Conservation (phyloP, 2,113 vertebrate species). For the Arvicanthis niloticus region DNA sequence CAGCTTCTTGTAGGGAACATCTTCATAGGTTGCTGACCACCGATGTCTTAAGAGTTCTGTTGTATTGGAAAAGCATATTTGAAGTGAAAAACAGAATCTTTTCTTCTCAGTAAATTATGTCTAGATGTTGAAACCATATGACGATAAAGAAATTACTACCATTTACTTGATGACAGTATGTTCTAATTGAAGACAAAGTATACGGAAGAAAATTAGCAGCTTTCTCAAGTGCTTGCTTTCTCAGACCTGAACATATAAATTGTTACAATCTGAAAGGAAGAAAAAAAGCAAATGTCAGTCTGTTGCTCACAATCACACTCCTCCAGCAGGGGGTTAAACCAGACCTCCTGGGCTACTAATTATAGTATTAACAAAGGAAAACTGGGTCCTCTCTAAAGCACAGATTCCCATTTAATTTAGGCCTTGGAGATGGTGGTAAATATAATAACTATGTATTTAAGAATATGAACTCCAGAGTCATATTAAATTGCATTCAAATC, state of each 20-base stretch:
- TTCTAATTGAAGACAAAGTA: conserved; percentile 47
- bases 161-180: conserved; percentile 42
- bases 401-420: conserved; percentile 24
- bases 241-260: background rate
- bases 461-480: background rate
- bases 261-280: conserved; percentile 17
- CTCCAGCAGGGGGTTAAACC: background rate
- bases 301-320: conserved; percentile 5
- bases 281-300: conserved; percentile 27
- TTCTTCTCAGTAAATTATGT: conserved; percentile 24
- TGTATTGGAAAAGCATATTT: conserved; percentile 37
- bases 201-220: conserved; percentile 24
- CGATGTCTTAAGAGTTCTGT: background rate
- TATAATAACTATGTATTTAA: conserved; percentile 42
- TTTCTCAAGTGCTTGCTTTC: conserved; percentile 21
- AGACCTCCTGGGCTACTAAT: conserved; percentile 35
- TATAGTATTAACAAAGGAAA: conserved; percentile 50
- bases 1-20: background rate
- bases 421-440: conserved; percentile 1
- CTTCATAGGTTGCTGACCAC: background rate
- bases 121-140: conserved; percentile 35
- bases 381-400: background rate
- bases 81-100: background rate
- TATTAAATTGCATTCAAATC: conserved; percentile 22
- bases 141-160: conserved; percentile 44